Percentiles rank a stretch among this genome's conserved stretches.
Evolutionary conservation across 2,888 invertebrate species (phyloP).

Genomic region (Cheilosia scutellata): DNA sequence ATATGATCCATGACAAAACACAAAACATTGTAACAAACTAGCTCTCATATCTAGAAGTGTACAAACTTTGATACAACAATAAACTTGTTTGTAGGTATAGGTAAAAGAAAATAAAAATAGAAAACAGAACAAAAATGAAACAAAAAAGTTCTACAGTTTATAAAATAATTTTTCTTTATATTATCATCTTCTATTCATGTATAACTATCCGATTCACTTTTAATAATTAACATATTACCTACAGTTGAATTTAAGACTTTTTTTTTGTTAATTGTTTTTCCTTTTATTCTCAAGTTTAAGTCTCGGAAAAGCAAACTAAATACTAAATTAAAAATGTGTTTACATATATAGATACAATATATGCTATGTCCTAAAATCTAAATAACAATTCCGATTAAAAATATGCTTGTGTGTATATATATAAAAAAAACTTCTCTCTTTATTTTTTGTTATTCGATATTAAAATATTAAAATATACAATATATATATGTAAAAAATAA

Average conservation of each 20-base stretch:
- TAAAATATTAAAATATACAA: constrained; percentile 52
- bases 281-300: constrained; percentile 68
- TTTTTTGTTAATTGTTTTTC: constrained; percentile 22
- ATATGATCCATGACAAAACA: too few species aligned
- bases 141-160: constrained; percentile 64
- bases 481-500: constrained; percentile 32
- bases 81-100: not conserved
- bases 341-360: constrained; percentile 64
- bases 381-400: constrained; percentile 72
- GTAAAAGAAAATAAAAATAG: not conserved
- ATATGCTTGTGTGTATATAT: constrained; percentile 48
- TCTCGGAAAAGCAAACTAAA: constrained; percentile 69
- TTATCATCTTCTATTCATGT: constrained; percentile 54
- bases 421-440: constrained; percentile 18
- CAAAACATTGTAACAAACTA: not conserved
- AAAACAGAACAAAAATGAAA: constrained; percentile 50
- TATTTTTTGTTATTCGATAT: constrained; percentile 33
- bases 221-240: constrained; percentile 56
- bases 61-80: not conserved
- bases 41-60: not conserved
- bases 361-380: constrained; percentile 62
- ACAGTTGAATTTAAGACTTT: constrained; percentile 55
- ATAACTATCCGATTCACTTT: constrained; percentile 66
- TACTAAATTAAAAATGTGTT: constrained; percentile 55
- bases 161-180: constrained; percentile 72